Evolutionary conservation across 2,113 vertebrate species (phyloP), one percentile per base, ranked within the genome.

Genomic region (Aix galericulata): DNA sequence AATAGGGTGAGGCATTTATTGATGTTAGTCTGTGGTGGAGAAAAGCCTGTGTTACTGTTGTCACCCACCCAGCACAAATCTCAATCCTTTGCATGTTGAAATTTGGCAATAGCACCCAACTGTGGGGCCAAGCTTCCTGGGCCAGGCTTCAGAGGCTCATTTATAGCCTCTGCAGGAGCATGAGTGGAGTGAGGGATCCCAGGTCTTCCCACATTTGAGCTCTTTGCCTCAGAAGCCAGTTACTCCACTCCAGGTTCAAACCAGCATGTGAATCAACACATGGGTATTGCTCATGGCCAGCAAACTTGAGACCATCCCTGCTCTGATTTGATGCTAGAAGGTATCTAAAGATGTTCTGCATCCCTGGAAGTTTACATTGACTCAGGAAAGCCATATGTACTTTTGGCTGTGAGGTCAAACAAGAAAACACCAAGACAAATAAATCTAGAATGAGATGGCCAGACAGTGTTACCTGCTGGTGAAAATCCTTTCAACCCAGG

Each of bases 61-160:
- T 56, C 42, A 56, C 12, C 20, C 14, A 40, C 9, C 1, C 5
- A 63, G 34, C 11, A 67, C 3, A 55, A 68, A 58, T 86, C 26
- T 72, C 17, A 64, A 18, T 60, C 34, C 38, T 87, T 34, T 56
- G 26, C 9, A 6, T 9, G 8, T 13, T 2, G 1, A 36, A 31
- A 53, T 81, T 58, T 77, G 32, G 40, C 34, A 80, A 38, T 23
- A 50, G 31, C 32, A 16, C 8, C 23, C 31, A 81, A 44, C 8
- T 0, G 0, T 32, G 6, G 26, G 26, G 46, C 3, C 11, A 31
- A n/a, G 63, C 5, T 6, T 9, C 8, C 34, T 7, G 22, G 26
- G 2, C 12, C 48, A 42, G 50, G 66, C 18, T 71, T n/a, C 36
- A 18, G 9, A 36, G 26, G 6, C 3, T 9, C 55, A 21, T 62